Conservation (phyloP, 1,140 invertebrate genomes). For the Rhagoletis pomonella region DNA sequence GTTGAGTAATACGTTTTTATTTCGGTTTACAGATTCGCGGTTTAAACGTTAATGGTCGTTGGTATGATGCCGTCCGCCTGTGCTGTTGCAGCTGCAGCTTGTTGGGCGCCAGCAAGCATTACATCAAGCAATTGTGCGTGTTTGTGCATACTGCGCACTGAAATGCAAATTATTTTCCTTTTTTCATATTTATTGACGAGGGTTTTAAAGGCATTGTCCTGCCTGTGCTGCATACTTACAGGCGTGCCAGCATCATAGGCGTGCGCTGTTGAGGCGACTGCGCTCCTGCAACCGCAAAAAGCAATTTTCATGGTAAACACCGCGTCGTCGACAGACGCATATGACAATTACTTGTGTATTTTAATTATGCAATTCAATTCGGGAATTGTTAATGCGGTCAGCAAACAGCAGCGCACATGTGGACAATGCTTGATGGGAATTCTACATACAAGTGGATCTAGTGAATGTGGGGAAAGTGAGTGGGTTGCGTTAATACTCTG, state of each 20-base stretch:
- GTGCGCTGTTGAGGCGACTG: too few species aligned
- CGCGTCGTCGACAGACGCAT: background rate
- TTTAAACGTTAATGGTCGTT: background rate
- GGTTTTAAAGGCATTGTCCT: background rate
- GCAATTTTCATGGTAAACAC: conserved; percentile 7
- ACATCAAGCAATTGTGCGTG: background rate
- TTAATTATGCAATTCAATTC: conserved; percentile 21
- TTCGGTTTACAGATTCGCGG: background rate
- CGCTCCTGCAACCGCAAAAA: background rate
- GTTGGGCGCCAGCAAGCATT: background rate
- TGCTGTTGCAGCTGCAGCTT: background rate
- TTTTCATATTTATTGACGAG: background rate
- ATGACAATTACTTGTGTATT: conserved; percentile 17
- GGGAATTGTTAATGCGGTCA: conserved; percentile 22
- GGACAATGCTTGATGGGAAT: too few species aligned
- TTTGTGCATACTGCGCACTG: background rate
- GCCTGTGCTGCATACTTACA: background rate
- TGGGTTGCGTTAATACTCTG: too few species aligned
- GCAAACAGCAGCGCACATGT: background rate
- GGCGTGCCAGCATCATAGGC: background rate
- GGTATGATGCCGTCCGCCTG: background rate
- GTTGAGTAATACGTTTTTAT: background rate
- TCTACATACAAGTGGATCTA: too few species aligned
- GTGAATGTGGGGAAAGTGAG: too few species aligned
- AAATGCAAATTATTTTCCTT: background rate